Evolutionary conservation across 2,113 vertebrate genomes (phyloP).

Genomic region (Grus americana): DNA sequence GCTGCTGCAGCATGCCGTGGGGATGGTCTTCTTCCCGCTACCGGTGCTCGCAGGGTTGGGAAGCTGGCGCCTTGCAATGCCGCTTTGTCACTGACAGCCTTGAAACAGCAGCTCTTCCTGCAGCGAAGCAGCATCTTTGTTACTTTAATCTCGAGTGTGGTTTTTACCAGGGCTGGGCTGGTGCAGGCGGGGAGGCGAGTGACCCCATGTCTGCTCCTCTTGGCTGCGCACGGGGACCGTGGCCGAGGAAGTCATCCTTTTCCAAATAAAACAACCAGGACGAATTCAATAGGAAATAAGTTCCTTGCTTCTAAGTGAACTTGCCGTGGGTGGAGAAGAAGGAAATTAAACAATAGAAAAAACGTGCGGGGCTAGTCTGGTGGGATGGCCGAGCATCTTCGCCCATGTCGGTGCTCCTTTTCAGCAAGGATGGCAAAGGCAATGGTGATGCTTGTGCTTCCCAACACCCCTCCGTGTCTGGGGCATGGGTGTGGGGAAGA

Average conservation of each 20-base stretch:
- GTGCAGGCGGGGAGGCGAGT: neutral
- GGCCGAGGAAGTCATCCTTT: conserved; percentile 35
- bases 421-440: neutral
- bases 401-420: rapidly evolving
- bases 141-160: neutral
- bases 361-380: neutral
- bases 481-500: neutral
- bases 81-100: conserved; percentile 1
- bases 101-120: conserved; percentile 1
- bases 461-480: rapidly evolving
- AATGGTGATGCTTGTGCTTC: rapidly evolving
- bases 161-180: neutral
- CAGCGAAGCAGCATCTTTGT: conserved; percentile 40
- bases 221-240: neutral
- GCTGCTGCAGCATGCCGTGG: neutral
- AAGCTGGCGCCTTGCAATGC: neutral
- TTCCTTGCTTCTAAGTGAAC: conserved; percentile 50
- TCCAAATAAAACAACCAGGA: conserved; percentile 59
- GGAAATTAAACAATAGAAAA: conserved; percentile 69
- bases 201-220: neutral
- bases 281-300: conserved; percentile 60
- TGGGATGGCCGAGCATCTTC: neutral
- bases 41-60: neutral
- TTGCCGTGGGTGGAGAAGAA: conserved; percentile 50
- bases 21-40: neutral